Evolutionary conservation across 2,888 invertebrate genomes (phyloP).

Genomic region (Pheosia tremula): DNA sequence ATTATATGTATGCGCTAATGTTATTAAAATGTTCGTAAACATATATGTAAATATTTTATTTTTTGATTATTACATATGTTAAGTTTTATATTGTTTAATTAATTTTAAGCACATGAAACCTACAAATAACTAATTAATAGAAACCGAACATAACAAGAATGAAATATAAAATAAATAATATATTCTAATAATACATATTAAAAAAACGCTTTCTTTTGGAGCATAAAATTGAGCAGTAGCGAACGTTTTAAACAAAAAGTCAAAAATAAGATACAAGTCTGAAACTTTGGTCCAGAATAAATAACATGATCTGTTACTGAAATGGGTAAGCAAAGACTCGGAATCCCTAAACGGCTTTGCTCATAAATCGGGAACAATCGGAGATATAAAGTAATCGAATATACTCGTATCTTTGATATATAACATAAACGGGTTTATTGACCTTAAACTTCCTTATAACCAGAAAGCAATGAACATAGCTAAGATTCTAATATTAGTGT

Average conservation of each 20-base stretch:
- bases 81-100: too few species aligned
- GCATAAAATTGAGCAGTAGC: conserved; percentile 9
- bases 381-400: conserved; percentile 28
- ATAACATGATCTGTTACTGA: conserved; percentile 43
- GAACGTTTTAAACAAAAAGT: conserved; percentile 11
- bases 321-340: conserved; percentile 45
- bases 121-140: too few species aligned
- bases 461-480: not conserved
- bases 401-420: conserved; percentile 22
- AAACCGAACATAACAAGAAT: too few species aligned
- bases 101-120: too few species aligned
- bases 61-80: too few species aligned
- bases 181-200: conserved; percentile 3
- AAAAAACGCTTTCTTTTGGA: conserved; percentile 4
- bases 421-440: conserved; percentile 23
- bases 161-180: not conserved
- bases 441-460: conserved; percentile 22
- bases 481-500: not conserved
- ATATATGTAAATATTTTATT: too few species aligned
- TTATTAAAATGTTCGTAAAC: too few species aligned
- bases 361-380: conserved; percentile 34
- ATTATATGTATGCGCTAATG: too few species aligned
- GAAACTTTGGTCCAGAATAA: conserved; percentile 40
- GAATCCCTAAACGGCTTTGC: conserved; percentile 43
- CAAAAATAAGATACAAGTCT: conserved; percentile 40